Base-by-base conservation (phyloP, 2,888 invertebrate species). In the Baccha elongata region DNA sequence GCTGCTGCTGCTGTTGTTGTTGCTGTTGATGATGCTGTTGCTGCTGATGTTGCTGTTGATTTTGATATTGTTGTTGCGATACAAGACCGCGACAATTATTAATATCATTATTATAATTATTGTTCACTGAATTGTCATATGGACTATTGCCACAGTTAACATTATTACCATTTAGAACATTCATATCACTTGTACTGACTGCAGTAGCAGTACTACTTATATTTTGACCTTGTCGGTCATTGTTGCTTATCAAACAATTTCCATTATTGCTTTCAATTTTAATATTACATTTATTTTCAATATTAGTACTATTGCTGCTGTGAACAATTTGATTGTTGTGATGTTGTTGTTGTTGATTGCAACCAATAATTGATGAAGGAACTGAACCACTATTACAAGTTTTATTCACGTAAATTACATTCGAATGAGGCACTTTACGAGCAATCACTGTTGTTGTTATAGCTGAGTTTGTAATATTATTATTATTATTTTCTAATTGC, bases 381-480 rank as follows among this genome's bases (percentile, higher is more conserved):
- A 78, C 67, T 67, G 78, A 75, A 72, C 62, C 83, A 62, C 69
- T 85, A 71, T 83, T 86, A 73, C 86, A 86, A 72, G 84, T 86
- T 53, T 89, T 89, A 85, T 90, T 90, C 75, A 89, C 87, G 74
- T 88, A 90, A 83, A 90, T 89, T 35, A 90, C 89, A 86, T 88
- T 89, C 86, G 89, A 89, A 83, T 89, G 88, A 8, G 89, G 88
- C 84, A 89, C 85, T 85, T 89, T 89, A 62, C 88, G 87, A 53
- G 88, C 83, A 44, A 81, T 84, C 64, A 85, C 72, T 17, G 84
- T 84, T 46, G 81, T 83, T 13, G 81, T 62, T 23, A 65, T 46
- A 11, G 73, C 15, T 2, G 83, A 68, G 21, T 67, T 46, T n/a
- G 72, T 35, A 8, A 35, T 53, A 19, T 53, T 69, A 55, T 37